phyloP scores from a whole-genome alignment of 1,140 invertebrate genomes.

The Tenebrio molitor region DNA sequence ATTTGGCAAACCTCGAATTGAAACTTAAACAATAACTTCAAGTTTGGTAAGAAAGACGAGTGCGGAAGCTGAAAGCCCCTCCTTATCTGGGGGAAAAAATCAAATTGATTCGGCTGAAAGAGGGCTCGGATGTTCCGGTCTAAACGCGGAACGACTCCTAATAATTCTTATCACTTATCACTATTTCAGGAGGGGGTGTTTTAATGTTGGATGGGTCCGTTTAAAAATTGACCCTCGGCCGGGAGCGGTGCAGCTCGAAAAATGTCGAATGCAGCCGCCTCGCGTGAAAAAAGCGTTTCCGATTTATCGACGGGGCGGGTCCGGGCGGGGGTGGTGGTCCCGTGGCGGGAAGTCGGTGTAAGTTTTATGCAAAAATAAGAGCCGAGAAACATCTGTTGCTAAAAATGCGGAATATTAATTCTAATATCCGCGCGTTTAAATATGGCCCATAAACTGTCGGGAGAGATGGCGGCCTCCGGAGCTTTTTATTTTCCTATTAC shows the following conservation, averaged over 20 bases:
- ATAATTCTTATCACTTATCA: too few relatives aligned
- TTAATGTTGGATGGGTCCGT: too few relatives aligned
- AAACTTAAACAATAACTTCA: background rate
- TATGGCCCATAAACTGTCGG: conserved; percentile 53
- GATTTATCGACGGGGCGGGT: background rate
- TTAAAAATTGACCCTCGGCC: too few relatives aligned
- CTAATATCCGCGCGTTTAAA: conserved; percentile 57
- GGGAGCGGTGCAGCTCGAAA: too few relatives aligned
- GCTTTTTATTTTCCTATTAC: conserved; percentile 62
- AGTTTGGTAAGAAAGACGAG: background rate
- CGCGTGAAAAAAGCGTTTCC: conserved; percentile 16
- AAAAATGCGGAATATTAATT: conserved; percentile 62
- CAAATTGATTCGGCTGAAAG: too few relatives aligned
- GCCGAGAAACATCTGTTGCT: conserved; percentile 59
- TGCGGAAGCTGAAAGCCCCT: background rate
- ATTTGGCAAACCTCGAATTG: background rate
- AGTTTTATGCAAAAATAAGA: conserved; percentile 59
- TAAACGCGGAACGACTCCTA: too few relatives aligned
- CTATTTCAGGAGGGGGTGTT: too few relatives aligned
- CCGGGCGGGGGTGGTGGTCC: too few relatives aligned
- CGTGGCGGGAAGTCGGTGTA: conserved; percentile 6
- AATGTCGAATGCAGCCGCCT: background rate
- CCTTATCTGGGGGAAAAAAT: background rate
- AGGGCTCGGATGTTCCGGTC: too few relatives aligned
- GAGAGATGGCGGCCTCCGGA: conserved; percentile 33